These are phyloP conservation scores for Eupithecia pulchellata DNA, from an alignment of 2,888 invertebrate species.

Conservation along the genomic window DNA sequence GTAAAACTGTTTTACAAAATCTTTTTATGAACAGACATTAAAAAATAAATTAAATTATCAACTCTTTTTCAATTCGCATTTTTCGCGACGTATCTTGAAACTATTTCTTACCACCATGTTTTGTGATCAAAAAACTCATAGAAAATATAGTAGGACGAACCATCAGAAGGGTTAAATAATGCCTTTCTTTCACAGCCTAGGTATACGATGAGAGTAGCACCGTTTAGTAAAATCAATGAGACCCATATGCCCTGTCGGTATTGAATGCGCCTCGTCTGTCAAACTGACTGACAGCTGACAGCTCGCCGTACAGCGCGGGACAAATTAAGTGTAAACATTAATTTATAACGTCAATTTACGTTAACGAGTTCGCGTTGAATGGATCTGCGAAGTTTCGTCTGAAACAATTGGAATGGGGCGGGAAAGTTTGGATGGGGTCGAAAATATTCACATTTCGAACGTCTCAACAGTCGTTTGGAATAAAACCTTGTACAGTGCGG, in stretches of 20 bases:
- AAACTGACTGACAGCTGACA: constrained; percentile 27
- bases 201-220: background rate
- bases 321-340: constrained; percentile 45
- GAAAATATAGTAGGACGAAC: background rate
- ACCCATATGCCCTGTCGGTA: constrained; percentile 7
- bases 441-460: background rate
- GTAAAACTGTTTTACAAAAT: background rate
- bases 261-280: constrained; percentile 27
- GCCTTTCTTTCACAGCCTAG: background rate
- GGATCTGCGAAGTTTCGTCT: constrained; percentile 7
- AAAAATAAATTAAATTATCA: background rate
- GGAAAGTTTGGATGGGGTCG: background rate
- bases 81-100: background rate
- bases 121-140: background rate
- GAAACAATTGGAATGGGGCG: constrained; percentile 8
- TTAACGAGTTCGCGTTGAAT: constrained; percentile 40
- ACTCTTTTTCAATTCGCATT: background rate
- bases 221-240: constrained; percentile 11
- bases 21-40: too few relatives aligned
- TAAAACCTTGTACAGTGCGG: background rate
- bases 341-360: constrained; percentile 41
- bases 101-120: background rate
- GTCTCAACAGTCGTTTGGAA: background rate
- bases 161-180: background rate
- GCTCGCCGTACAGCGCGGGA: constrained; percentile 39